Percentiles rank a stretch among this genome's conserved stretches.
These are phyloP conservation scores for Ancistrus triradiatus DNA, from an alignment of 2,113 vertebrate species.

Conservation along the genomic window DNA sequence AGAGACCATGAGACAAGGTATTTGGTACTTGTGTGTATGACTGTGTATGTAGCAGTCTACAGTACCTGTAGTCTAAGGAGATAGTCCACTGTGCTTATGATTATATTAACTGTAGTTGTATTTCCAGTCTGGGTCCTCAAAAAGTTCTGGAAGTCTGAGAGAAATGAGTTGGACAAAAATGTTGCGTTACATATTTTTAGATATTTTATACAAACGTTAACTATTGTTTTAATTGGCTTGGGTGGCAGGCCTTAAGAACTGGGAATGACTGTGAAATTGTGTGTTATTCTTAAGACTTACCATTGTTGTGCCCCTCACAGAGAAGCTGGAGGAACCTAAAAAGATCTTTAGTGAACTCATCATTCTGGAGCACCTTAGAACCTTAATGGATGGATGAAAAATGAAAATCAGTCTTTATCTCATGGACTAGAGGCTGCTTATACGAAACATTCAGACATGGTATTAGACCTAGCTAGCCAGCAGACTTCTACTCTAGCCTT, in stretches of 20 bases:
- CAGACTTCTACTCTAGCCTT: background rate
- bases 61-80: constrained; percentile 90
- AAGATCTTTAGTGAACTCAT: constrained; percentile 94
- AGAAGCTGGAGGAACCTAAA: constrained; percentile 97
- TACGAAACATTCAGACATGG: background rate
- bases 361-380: constrained; percentile 96
- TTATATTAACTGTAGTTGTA: constrained; percentile 95
- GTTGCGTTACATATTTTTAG: too few species aligned
- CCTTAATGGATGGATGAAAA: constrained; percentile 74
- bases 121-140: constrained; percentile 96
- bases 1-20: background rate
- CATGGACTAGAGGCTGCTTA: background rate
- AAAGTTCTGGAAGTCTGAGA: constrained; percentile 94
- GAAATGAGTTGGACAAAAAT: constrained; percentile 6
- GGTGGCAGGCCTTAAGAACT: background rate
- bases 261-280: background rate
- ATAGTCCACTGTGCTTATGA: constrained; percentile 97
- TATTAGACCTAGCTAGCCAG: background rate
- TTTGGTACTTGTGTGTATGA: background rate
- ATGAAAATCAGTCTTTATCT: constrained; percentile 35
- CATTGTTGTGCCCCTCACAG: constrained; percentile 97
- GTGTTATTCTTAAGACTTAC: too few species aligned
- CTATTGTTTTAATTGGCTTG: too few species aligned
- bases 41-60: background rate
- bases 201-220: too few species aligned